Evolutionary conservation across 2,797 vertebrate species (phyloP).

Genomic region (Varecia variegata): DNA sequence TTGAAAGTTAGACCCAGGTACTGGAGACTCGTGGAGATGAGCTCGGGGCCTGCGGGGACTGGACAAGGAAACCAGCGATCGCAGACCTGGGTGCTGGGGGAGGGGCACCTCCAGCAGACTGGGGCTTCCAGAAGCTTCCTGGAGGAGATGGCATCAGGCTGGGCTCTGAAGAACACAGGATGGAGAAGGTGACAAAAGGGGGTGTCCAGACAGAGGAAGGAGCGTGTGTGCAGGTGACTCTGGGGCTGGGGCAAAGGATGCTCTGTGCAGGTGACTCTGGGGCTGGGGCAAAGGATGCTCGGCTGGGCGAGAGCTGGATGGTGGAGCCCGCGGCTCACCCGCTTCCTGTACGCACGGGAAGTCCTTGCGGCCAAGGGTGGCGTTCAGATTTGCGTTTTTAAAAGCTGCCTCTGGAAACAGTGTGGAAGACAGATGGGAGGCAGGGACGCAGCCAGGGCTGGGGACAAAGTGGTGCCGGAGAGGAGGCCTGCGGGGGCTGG

Average conservation of each 20-base stretch:
- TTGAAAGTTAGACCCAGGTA: fast-evolving
- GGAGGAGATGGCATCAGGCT: not conserved
- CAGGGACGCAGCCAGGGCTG: fast-evolving
- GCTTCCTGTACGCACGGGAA: fast-evolving
- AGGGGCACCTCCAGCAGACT: not conserved
- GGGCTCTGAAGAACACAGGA: not conserved
- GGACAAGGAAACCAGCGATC: fast-evolving
- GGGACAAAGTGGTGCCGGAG: fast-evolving
- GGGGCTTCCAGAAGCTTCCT: not conserved
- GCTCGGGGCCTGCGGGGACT: not conserved
- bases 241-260: not conserved
- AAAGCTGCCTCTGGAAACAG: not conserved
- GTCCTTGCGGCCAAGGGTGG: not conserved
- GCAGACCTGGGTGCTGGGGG: not conserved
- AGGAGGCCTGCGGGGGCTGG: not conserved
- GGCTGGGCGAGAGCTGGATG: not conserved
- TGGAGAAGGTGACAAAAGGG: not conserved
- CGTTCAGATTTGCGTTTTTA: not conserved
- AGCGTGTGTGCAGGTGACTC: not conserved
- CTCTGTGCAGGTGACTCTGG: too few relatives aligned
- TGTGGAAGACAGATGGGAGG: not conserved
- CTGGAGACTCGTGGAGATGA: fast-evolving
- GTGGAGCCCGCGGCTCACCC: not conserved
- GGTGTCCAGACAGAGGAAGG: too few relatives aligned
- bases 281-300: not conserved